A percentile compares a stretch with the other conserved stretches of the same genome.
These are phyloP conservation scores for Tricholaema leucomelas DNA, from an alignment of 2,113 vertebrate genomes.

Conservation along the genomic window DNA sequence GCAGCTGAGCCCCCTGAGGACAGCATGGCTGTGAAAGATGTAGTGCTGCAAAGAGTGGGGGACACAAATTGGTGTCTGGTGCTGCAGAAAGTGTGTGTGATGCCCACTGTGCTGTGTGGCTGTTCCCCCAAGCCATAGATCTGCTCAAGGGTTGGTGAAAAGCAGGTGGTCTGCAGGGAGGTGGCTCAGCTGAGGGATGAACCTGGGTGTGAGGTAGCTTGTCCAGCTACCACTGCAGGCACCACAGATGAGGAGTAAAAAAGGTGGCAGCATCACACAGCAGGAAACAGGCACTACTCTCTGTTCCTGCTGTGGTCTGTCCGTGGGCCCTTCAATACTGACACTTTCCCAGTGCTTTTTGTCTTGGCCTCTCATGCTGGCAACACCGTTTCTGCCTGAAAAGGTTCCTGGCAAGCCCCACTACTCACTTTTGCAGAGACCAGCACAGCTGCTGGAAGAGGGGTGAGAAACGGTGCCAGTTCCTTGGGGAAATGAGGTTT, in stretches of 20 bases:
- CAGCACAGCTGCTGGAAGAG: background rate
- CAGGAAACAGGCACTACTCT: background rate
- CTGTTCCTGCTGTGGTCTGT: background rate
- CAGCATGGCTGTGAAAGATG: background rate
- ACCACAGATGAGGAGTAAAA: background rate
- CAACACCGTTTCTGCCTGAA: background rate
- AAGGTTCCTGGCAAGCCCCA: background rate
- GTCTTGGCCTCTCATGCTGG: background rate
- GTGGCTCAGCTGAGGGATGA: background rate
- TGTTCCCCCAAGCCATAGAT: background rate
- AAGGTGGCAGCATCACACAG: background rate
- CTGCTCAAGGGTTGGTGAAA: background rate
- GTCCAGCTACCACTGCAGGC: background rate
- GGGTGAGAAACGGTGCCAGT: background rate
- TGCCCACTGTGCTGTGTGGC: fast-evolving
- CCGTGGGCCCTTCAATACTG: background rate
- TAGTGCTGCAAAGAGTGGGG: background rate
- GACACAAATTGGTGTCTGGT: background rate
- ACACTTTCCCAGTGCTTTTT: background rate
- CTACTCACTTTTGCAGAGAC: background rate
- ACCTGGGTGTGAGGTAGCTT: background rate
- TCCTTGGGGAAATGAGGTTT: background rate
- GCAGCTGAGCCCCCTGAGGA: background rate
- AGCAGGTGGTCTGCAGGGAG: background rate
- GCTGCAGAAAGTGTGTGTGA: fast-evolving